Evolutionary conservation across 2,113 vertebrate species (phyloP), one percentile per base, ranked within the genome.

Genomic region (Poeciliopsis turrubarensis): DNA sequence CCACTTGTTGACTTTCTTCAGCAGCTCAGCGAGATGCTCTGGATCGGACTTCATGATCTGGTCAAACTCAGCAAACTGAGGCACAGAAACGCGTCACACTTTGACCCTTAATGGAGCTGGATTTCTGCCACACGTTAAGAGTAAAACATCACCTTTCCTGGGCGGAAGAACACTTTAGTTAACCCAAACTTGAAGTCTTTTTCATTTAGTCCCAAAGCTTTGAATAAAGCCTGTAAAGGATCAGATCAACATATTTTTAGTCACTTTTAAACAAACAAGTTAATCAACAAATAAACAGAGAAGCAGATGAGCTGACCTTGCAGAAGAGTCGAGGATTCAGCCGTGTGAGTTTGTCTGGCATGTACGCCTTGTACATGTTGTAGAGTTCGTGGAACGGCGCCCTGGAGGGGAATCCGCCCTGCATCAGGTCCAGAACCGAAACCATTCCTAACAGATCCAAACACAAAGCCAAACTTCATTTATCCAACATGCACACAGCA

Each of bases 11-110:
- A 99, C 98, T 84, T 96, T 95, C 79, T 95, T 94, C 77, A 99
- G 94, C 78, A 99, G 93, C 88, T 98, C 96, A 26, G 97, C 97
- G 5, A 99, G 94, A 85, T 99, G 97, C 71, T 98, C 98, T 0
- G 98, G 98, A 86, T 99, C 98, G 15, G 98, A 99, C 92, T 97
- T 99, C 98, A 99, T 99, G 86, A 99, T 98, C 92, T 99, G 98
- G 93, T 99, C 98, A 80, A 99, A 99, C 89, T 99, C 98, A 70
- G 98, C 96, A 95, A 99, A 99, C 98, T 99, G 91, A 71, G 2
- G 29, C 37, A 60, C n/a, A 69, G 31, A 74, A 4, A 71, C 5
- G 39, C 31, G 30, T 27, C 6, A 32, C 54, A 3, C 6, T 47
- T 19, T 17, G 3, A 66, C 30, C 2, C 1, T 37, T 8, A 65